phyloP scores from a whole-genome alignment of 2,113 vertebrate genomes.

The Lutjanus erythropterus region DNA sequence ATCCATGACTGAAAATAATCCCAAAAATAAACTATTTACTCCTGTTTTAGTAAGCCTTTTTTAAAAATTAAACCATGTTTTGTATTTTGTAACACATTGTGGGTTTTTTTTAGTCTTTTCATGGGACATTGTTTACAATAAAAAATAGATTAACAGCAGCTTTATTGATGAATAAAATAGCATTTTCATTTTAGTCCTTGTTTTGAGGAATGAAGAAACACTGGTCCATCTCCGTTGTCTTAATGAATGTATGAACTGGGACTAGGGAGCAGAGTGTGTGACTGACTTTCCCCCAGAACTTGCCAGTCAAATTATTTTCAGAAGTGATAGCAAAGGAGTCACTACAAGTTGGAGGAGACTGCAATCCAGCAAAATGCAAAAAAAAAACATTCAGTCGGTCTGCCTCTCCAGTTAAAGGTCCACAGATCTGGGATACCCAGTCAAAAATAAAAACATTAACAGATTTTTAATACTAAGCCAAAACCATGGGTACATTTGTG shows the following conservation, averaged over 20 bases:
- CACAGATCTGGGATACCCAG: too few relatives aligned
- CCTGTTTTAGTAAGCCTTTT: neutral
- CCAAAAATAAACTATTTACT: neutral
- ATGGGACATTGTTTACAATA: neutral
- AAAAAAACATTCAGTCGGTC: too few relatives aligned
- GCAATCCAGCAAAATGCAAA: too few relatives aligned
- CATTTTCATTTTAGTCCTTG: neutral
- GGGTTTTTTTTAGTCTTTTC: neutral
- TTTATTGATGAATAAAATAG: neutral
- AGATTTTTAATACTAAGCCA: too few relatives aligned
- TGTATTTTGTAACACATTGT: neutral
- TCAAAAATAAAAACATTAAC: too few relatives aligned
- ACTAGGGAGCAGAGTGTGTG: too few relatives aligned
- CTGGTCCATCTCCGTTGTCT: neutral
- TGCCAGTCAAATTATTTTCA: too few relatives aligned
- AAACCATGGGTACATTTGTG: too few relatives aligned
- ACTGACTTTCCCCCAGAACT: too few relatives aligned
- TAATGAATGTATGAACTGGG: neutral
- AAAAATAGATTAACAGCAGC: neutral
- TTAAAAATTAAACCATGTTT: neutral
- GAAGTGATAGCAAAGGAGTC: too few relatives aligned
- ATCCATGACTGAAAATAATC: conserved; percentile 13
- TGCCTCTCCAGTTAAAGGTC: too few relatives aligned
- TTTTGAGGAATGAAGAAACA: neutral
- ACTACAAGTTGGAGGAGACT: too few relatives aligned